Evolutionary conservation across 2,113 vertebrate species (phyloP), one percentile per base, ranked within the genome.

Genomic region (Vidua chalybeata): DNA sequence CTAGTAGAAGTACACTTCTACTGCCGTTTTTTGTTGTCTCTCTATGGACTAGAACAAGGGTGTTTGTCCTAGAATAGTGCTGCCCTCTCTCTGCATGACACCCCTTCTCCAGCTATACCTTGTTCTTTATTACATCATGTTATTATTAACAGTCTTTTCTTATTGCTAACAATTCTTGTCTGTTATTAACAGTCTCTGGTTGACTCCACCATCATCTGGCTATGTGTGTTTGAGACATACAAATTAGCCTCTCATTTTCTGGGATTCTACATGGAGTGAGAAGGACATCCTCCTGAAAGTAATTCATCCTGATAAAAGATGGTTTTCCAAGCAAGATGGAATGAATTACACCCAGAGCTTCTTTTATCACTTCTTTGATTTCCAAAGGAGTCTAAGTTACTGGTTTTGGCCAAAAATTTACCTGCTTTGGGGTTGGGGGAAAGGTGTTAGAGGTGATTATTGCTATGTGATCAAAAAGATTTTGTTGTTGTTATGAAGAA

Each of bases 341-440:
- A 33, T 2, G 8, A 84, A 63, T 59, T 31, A 37, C 4, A 93
- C 33, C 18, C 30, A 72, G 48, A 49, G 6, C 6, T 83, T 72
- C 30, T 39, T 48, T 39, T 89, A 45, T 76, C 2, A 3, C 7
- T 59, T 35, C 8, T 61, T 4, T 62, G 31, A 56, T 58, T 78
- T 33, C 1, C 8, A 93, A 90, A 83, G 15, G 11, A 78, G 35
- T 15, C 4, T 28, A 58, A 51, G 4, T 69, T 49, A 80, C 11
- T 45, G 24, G 13, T 39, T 92, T 78, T 81, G 43, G 3, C 9
- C 18, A 81, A 84, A 89, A 55, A 19, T 35, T 37, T 58, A 7
- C 19, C 4, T 35, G 8, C 0, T 1, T 21, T 64, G 31, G 10
- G 3, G 6, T 2, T 52, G 8, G 14, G 7, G 13, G 8, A 74